These are phyloP conservation scores for Cephalopterus ornatus DNA, from an alignment of 2,113 vertebrate genomes.

Conservation along the genomic window DNA sequence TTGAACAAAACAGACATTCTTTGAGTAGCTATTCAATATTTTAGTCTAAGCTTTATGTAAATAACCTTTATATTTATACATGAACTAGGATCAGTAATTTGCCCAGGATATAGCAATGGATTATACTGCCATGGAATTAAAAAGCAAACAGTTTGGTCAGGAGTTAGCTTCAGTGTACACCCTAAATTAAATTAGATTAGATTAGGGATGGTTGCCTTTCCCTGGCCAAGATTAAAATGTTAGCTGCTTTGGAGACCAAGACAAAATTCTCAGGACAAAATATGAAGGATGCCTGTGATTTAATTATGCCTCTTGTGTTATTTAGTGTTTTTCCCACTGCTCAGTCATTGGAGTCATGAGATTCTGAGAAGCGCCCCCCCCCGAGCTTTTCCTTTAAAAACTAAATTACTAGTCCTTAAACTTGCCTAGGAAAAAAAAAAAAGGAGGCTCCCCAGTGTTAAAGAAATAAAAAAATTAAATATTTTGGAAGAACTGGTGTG, in stretches of 20 bases:
- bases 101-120: not conserved
- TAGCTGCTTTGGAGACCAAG: not conserved
- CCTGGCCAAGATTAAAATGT: not conserved
- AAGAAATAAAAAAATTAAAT: not conserved
- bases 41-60: not conserved
- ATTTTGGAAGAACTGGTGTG: not conserved
- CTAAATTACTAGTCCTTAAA: not conserved
- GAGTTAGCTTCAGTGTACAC: not conserved
- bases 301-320: conserved; percentile 15
- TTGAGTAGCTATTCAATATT: not conserved
- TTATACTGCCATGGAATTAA: not conserved
- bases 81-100: not conserved
- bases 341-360: not conserved
- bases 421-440: not conserved
- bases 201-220: not conserved
- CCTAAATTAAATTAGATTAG: not conserved
- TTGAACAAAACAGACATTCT: not conserved
- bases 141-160: not conserved
- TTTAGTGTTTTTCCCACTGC: not conserved
- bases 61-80: not conserved
- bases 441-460: not conserved
- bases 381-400: not conserved
- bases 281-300: not conserved
- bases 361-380: not conserved
- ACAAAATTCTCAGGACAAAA: conserved; percentile 8